A percentile compares a stretch with the other conserved stretches of the same genome.
phyloP scores from a whole-genome alignment of 64 coral and sea anemone genomes.

The Acropora yongei region DNA sequence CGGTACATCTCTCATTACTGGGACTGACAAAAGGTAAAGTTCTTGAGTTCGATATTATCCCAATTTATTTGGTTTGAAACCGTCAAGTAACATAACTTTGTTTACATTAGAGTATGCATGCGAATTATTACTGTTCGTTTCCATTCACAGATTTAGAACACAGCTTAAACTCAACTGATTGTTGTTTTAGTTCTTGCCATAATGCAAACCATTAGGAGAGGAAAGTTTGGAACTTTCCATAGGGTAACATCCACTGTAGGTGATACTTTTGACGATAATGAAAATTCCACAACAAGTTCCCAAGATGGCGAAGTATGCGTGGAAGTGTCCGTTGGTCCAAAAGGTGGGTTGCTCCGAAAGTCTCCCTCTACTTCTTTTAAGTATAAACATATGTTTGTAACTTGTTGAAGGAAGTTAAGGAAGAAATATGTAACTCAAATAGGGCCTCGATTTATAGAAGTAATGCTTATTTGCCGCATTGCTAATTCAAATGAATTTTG shows the following conservation, averaged over 20 bases:
- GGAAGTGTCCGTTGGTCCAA: constrained; percentile 27
- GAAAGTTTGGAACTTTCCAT: constrained; percentile 9
- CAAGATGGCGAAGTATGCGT: neutral
- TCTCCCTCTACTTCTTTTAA: neutral
- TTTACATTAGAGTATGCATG: neutral
- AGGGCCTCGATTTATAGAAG: neutral
- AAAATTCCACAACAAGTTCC: constrained; percentile 26
- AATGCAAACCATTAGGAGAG: neutral
- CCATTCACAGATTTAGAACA: neutral
- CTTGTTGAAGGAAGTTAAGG: too few species aligned
- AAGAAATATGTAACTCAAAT: neutral
- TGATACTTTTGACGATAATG: neutral
- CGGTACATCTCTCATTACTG: neutral
- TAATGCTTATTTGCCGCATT: neutral
- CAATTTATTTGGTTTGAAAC: neutral
- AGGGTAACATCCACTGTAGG: neutral
- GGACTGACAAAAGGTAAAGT: neutral
- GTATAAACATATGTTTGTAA: too few species aligned
- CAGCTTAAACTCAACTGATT: neutral
- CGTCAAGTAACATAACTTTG: neutral
- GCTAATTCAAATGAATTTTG: neutral
- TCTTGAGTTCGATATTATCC: neutral
- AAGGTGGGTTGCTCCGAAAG: neutral
- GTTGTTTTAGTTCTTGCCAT: neutral
- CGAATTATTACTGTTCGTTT: neutral